A percentile compares a stretch with the other conserved stretches of the same genome.
These are phyloP conservation scores for Machimus atricapillus DNA, from an alignment of 2,888 invertebrate species.

Conservation along the genomic window DNA sequence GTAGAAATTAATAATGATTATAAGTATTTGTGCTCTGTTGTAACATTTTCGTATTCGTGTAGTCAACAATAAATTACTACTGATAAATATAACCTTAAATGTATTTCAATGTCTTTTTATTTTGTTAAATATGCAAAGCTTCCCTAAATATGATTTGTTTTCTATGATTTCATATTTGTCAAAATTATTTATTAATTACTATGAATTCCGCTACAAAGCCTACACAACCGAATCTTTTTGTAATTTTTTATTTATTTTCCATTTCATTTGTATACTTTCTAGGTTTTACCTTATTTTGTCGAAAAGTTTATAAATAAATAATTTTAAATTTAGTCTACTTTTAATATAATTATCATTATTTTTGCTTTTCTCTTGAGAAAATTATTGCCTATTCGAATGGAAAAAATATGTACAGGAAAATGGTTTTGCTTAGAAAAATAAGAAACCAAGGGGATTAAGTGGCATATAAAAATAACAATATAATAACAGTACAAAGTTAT, in stretches of 20 bases:
- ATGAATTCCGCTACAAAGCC: slow-evolving; percentile 21
- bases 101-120: neutral
- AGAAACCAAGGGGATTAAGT: slow-evolving; percentile 47
- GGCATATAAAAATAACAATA: slow-evolving; percentile 23
- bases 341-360: neutral
- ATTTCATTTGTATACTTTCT: neutral
- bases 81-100: slow-evolving; percentile 8
- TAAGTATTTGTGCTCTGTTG: neutral
- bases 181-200: slow-evolving; percentile 14
- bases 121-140: slow-evolving; percentile 26
- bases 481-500: slow-evolving; percentile 30
- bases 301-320: slow-evolving; percentile 3
- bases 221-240: slow-evolving; percentile 24
- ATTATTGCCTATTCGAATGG: slow-evolving; percentile 39
- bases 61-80: slow-evolving; percentile 32
- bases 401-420: slow-evolving; percentile 34
- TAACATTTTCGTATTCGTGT: neutral
- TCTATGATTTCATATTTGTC: slow-evolving; percentile 5
- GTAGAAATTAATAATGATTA: neutral
- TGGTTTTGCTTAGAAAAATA: slow-evolving; percentile 18
- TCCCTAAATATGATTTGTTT: slow-evolving; percentile 32
- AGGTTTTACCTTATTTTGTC: neutral
- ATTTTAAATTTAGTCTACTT: neutral
- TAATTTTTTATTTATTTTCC: neutral
- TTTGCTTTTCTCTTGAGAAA: slow-evolving; percentile 11